Evolutionary conservation across 2,888 invertebrate genomes (phyloP).

Genomic region (Callinectes sapidus): DNA sequence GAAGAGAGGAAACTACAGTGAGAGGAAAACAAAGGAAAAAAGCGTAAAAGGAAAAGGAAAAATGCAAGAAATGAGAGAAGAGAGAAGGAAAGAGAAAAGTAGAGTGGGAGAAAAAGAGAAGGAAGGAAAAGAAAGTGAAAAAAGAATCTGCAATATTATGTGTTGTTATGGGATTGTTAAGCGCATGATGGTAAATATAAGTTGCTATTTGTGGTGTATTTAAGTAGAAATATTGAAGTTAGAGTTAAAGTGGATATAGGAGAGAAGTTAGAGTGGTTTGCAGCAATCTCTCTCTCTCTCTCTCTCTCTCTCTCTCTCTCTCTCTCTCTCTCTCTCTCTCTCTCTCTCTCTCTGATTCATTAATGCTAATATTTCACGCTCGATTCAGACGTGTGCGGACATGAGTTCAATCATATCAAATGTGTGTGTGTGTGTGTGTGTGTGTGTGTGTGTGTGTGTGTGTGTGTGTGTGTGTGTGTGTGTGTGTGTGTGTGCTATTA

Average conservation of each 20-base stretch:
- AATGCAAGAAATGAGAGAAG: not conserved
- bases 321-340: constrained; percentile 36
- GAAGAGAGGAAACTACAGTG: no score
- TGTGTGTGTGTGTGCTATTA: not conserved
- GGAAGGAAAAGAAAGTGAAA: no score
- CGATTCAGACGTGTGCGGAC: constrained; percentile 14
- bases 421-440: constrained; percentile 36
- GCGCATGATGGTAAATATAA: not conserved
- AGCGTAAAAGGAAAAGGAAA: no score
- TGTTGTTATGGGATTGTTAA: no score
- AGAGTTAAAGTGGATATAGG: not conserved
- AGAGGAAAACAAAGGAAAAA: no score
- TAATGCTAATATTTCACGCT: not conserved
- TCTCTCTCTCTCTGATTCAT: constrained; percentile 25
- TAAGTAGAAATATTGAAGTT: not conserved
- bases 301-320: constrained; percentile 37
- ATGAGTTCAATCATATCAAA: not conserved
- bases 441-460: constrained; percentile 37
- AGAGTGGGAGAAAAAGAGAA: no score
- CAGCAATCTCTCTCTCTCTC: constrained; percentile 19
- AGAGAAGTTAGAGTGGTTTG: not conserved
- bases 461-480: not conserved
- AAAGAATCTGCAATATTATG: not conserved
- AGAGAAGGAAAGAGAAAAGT: not conserved
- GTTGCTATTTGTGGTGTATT: not conserved